These are phyloP conservation scores for Eutrigla gurnardus DNA, from an alignment of 2,797 vertebrate genomes.

Conservation along the genomic window DNA sequence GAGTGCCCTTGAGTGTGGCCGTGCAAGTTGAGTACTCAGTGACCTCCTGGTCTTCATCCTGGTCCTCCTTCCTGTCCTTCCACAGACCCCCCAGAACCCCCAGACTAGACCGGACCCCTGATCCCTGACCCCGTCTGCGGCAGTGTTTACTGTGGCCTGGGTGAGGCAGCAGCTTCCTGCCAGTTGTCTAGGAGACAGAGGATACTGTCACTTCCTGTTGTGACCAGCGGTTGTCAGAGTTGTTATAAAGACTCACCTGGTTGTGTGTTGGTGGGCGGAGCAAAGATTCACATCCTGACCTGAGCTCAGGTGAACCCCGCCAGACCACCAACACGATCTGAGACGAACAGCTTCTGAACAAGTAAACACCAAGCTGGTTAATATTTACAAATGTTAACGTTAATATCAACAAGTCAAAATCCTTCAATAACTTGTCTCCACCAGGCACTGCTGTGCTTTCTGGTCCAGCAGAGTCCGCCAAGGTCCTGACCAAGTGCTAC, in stretches of 20 bases:
- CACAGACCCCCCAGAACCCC: constrained; percentile 69
- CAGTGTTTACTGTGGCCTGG: constrained; percentile 84
- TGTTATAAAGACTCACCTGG: constrained; percentile 32
- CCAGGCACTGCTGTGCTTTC: too few relatives aligned
- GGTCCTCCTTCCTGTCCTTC: constrained; percentile 68
- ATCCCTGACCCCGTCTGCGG: constrained; percentile 76
- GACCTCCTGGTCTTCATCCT: constrained; percentile 9
- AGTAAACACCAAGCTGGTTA: too few relatives aligned
- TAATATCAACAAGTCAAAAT: too few relatives aligned
- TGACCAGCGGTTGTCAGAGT: constrained; percentile 4
- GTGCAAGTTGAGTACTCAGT: constrained; percentile 62
- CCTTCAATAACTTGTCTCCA: too few relatives aligned
- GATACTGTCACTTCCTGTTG: neutral
- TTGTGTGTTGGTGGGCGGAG: constrained; percentile 74
- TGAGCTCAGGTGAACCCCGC: constrained; percentile 88
- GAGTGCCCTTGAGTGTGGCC: constrained; percentile 80
- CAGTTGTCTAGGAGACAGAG: constrained; percentile 40
- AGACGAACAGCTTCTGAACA: constrained; percentile 86
- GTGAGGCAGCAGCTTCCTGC: constrained; percentile 68
- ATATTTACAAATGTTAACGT: too few relatives aligned
- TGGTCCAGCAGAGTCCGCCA: too few relatives aligned
- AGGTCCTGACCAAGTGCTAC: too few relatives aligned
- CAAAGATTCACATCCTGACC: constrained; percentile 82
- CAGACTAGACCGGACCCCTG: constrained; percentile 55
- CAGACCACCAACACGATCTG: constrained; percentile 91